Base-by-base conservation (phyloP, 2,888 invertebrate genomes). In the Petrophora chlorosata region DNA sequence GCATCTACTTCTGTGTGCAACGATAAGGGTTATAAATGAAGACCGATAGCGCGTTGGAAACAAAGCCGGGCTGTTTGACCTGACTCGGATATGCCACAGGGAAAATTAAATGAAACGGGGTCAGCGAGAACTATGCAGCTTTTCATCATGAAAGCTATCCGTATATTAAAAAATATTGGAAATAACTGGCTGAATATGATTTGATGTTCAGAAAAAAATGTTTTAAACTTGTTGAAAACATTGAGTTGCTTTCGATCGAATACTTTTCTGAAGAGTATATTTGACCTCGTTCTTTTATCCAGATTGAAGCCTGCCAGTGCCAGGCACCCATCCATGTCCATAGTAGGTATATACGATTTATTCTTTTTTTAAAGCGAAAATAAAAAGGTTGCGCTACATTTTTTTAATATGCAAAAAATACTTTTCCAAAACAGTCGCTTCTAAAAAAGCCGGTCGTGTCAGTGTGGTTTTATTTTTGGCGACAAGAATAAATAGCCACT, bases 21-120 rank as follows among this genome's bases (percentile, higher is more conserved):
- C 52, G 65, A 67, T 73, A 71, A 67, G 61, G 57, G 56, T 64
- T 61, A 65, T 65, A 70, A 68, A 73, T 67, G 66, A 63, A 62
- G 61, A 62, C 51, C 54, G 70, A 67, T 70, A 70, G 61, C 56
- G 54, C 43, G 48, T 52, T 65, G 62, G 59, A 67, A 77, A 78
- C 74, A 79, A 79, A 76, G 60, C 57, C 56, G 61, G 61, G 50
- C 58, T 76, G 73, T 80, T 79, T 77, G 76, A 68, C 68, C 76
- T 74, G 77, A 76, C 65, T 76, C 73, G 65, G 72, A 73, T 70
- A 66, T 66, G 61, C 59, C 47, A 56, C 61, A 43, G 58, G 47
- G 59, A 61, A 61, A 61, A 62, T 61, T 63, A 52, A 62, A 68
- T 57, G 64, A 67, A 70, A 65, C 58, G 56, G 59, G 61, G 61